Conservation (phyloP, 2,888 invertebrate genomes). For the Pyrrhia umbra region DNA sequence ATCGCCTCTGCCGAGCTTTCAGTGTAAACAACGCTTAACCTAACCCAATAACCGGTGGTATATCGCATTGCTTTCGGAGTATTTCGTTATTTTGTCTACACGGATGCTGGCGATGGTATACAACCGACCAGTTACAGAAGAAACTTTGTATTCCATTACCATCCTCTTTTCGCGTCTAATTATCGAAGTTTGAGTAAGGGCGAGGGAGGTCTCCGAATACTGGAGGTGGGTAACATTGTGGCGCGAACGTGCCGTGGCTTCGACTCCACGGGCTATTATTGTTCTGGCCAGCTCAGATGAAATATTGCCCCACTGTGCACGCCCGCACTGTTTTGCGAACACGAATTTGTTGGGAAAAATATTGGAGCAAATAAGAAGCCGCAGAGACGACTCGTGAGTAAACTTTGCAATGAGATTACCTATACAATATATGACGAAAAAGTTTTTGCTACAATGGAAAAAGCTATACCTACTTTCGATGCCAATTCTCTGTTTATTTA, state of each 20-base stretch:
- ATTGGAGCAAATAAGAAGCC: slow-evolving; percentile 84
- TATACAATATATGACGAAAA: slow-evolving; percentile 52
- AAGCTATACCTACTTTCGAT: slow-evolving; percentile 26
- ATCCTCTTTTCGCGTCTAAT: slow-evolving; percentile 62
- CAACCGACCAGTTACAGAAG: slow-evolving; percentile 73
- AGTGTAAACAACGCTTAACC: slow-evolving; percentile 88
- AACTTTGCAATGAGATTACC: slow-evolving; percentile 77
- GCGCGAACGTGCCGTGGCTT: slow-evolving; percentile 89
- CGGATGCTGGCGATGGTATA: slow-evolving; percentile 87
- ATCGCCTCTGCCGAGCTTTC: slow-evolving; percentile 80
- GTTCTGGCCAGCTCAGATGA: slow-evolving; percentile 89
- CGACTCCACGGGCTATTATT: slow-evolving; percentile 88
- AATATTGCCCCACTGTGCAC: slow-evolving; percentile 89
- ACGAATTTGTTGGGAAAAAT: slow-evolving; percentile 86
- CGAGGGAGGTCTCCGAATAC: slow-evolving; percentile 70
- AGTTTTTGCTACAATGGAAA: slow-evolving; percentile 43
- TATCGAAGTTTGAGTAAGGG: slow-evolving; percentile 65
- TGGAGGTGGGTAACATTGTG: slow-evolving; percentile 86
- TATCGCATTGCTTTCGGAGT: slow-evolving; percentile 89
- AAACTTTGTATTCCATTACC: slow-evolving; percentile 65
- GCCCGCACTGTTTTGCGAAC: slow-evolving; percentile 87
- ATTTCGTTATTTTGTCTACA: slow-evolving; percentile 90
- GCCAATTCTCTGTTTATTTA: slow-evolving; percentile 25
- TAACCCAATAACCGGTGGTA: slow-evolving; percentile 88
- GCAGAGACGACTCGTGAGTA: slow-evolving; percentile 79